Conservation (phyloP, 2,797 vertebrate species). For the Eremophila alpestris region DNA sequence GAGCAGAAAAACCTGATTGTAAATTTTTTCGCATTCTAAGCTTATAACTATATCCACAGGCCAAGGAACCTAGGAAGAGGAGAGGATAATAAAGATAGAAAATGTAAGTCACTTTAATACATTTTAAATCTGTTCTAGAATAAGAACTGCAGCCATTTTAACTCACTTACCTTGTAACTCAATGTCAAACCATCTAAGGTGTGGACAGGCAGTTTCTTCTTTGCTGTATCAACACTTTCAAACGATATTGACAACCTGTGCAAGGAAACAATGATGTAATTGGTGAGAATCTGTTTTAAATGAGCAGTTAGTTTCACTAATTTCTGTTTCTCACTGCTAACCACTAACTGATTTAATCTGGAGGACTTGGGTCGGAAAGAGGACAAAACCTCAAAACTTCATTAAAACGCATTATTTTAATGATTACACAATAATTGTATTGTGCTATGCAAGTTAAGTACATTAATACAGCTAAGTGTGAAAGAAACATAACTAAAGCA, state of each 20-base stretch:
- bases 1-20: conserved; percentile 97
- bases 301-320: background rate
- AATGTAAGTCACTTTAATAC: background rate
- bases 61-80: conserved; percentile 89
- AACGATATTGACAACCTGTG: conserved; percentile 89
- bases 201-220: conserved; percentile 95
- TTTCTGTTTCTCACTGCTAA: background rate
- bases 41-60: conserved; percentile 99
- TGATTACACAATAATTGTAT: background rate
- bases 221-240: conserved; percentile 87
- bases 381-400: background rate
- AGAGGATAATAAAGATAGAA: background rate
- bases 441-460: background rate
- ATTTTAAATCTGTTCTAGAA: background rate
- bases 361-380: background rate
- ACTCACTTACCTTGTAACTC: conserved; percentile 88
- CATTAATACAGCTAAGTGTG: background rate
- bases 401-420: background rate
- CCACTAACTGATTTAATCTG: background rate
- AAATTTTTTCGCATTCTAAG: conserved; percentile 97
- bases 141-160: background rate
- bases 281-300: background rate
- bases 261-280: background rate
- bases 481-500: background rate
- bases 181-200: conserved; percentile 93